Conservation (phyloP, 2,113 vertebrate species). For the Lipotes vexillifer region DNA sequence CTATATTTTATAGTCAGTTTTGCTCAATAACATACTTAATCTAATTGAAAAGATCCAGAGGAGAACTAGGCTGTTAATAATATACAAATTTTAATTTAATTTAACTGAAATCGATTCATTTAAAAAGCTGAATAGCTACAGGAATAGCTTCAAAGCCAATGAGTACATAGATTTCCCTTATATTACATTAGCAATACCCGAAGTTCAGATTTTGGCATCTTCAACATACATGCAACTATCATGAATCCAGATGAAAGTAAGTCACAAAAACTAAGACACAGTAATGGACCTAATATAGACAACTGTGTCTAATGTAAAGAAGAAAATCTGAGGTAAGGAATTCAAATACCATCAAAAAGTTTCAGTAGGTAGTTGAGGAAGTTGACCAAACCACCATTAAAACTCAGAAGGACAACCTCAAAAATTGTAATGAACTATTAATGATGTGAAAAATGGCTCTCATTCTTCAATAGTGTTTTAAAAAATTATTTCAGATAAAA, state of each 20-base stretch:
- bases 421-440: neutral
- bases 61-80: neutral
- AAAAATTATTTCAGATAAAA: neutral
- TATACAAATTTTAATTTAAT: neutral
- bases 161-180: neutral
- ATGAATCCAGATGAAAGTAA: neutral
- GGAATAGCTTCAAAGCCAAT: neutral
- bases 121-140: neutral
- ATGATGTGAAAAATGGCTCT: neutral
- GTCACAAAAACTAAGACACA: neutral
- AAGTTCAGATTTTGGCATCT: neutral
- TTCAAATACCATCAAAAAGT: neutral
- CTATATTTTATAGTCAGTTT: slow-evolving; percentile 10
- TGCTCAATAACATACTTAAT: slow-evolving; percentile 12
- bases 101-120: neutral
- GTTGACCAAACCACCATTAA: neutral
- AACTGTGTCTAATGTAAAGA: neutral
- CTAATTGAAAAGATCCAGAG: neutral
- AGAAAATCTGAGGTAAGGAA: neutral
- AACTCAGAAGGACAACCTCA: neutral
- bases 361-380: neutral
- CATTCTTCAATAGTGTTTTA: neutral
- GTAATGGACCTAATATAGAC: neutral
- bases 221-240: neutral
- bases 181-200: neutral